Evolutionary conservation across 2,797 vertebrate genomes (phyloP).

Genomic region (Scyliorhinus canicula): DNA sequence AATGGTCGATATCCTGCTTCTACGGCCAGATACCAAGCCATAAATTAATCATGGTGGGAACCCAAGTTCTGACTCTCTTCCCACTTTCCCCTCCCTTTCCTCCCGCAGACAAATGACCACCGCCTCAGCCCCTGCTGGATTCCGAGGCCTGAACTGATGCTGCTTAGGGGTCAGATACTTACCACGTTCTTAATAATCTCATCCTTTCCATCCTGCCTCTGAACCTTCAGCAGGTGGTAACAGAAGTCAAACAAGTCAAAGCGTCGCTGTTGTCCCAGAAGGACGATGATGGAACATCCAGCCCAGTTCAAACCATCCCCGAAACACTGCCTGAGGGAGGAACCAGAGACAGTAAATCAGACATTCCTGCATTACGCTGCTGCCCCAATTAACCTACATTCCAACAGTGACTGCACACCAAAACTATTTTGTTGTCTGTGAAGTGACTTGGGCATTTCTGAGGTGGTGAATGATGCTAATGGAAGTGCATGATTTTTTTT

Average conservation of each 20-base stretch:
- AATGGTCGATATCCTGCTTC: not conserved
- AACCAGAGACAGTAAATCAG: not conserved
- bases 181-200: constrained; percentile 99
- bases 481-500: not conserved
- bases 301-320: constrained; percentile 97
- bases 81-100: not conserved
- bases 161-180: constrained; percentile 45
- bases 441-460: not conserved
- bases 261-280: constrained; percentile 90
- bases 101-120: not conserved
- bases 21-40: not conserved
- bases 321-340: constrained; percentile 79
- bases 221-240: constrained; percentile 94
- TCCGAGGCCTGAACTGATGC: not conserved
- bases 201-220: constrained; percentile 94
- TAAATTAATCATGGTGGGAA: not conserved
- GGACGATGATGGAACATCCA: constrained; percentile 90
- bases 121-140: not conserved
- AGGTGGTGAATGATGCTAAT: not conserved
- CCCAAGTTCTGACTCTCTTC: not conserved
- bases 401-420: not conserved
- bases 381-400: not conserved
- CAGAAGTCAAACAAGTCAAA: constrained; percentile 98
- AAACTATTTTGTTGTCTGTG: not conserved
- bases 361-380: not conserved